These are phyloP conservation scores for Urocitellus parryii DNA, from an alignment of 2,113 vertebrate genomes.

Conservation along the genomic window DNA sequence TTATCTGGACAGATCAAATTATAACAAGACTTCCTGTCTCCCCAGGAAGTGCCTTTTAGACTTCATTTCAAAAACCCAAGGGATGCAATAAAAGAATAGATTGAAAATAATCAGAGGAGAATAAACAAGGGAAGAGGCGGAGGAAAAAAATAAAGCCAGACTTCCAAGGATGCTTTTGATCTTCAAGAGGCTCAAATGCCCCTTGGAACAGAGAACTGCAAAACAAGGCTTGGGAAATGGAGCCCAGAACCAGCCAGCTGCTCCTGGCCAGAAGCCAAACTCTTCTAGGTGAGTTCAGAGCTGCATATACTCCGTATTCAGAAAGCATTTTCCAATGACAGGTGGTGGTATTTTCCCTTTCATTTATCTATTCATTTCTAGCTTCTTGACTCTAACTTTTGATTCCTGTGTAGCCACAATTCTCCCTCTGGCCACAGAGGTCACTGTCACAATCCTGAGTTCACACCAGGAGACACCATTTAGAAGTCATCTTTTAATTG, in stretches of 20 bases:
- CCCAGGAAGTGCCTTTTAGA: background rate
- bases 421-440: background rate
- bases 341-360: background rate
- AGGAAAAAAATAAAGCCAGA: background rate
- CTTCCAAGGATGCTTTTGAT: slow-evolving; percentile 8
- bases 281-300: background rate
- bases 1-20: background rate
- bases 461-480: background rate
- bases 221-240: background rate
- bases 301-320: background rate
- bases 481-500: slow-evolving; percentile 49
- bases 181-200: background rate
- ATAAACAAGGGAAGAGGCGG: background rate
- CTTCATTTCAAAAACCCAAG: background rate
- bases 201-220: background rate
- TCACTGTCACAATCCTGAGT: background rate
- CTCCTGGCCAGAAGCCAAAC: background rate
- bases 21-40: slow-evolving; percentile 23
- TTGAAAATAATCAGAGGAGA: slow-evolving; percentile 10
- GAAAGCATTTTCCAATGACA: background rate
- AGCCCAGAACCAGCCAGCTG: background rate
- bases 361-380: slow-evolving; percentile 42
- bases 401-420: background rate
- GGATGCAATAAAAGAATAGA: background rate
- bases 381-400: background rate